Conservation (phyloP, 2,113 vertebrate genomes). For the Emydocephalus ijimae region DNA sequence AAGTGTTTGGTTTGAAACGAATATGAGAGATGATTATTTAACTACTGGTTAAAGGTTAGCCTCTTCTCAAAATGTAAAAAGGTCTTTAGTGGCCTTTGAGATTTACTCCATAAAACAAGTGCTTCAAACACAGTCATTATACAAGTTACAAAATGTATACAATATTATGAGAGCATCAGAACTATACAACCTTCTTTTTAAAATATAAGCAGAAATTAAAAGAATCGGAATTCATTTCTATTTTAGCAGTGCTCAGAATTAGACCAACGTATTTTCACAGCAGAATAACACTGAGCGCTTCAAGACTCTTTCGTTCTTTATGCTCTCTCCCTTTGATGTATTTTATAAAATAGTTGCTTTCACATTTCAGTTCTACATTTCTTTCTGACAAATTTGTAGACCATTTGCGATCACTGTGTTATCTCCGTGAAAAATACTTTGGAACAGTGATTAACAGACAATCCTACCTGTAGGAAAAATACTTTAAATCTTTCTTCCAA, state of each 20-base stretch:
- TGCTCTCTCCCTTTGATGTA: not conserved
- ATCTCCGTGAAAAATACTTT: not conserved
- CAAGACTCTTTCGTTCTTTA: not conserved
- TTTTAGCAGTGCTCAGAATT: not conserved
- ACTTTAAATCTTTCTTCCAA: not conserved
- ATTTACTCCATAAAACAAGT: not conserved
- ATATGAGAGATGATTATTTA: not conserved
- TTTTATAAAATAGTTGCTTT: not conserved
- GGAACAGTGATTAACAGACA: not conserved
- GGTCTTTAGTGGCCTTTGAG: not conserved
- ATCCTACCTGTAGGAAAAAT: not conserved
- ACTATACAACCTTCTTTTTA: not conserved
- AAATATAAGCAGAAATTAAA: not conserved
- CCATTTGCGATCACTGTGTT: not conserved
- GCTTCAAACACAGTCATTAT: not conserved
- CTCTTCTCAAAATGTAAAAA: not conserved
- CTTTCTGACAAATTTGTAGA: not conserved
- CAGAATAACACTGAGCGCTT: not conserved
- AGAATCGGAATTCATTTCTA: not conserved
- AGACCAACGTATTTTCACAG: not conserved
- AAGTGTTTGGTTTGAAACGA: not conserved
- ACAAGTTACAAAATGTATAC: not conserved
- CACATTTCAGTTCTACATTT: not conserved
- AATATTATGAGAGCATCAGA: not conserved
- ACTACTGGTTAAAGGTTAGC: not conserved